phyloP scores from a whole-genome alignment of 1,140 invertebrate species.

The Conus betulinus region DNA sequence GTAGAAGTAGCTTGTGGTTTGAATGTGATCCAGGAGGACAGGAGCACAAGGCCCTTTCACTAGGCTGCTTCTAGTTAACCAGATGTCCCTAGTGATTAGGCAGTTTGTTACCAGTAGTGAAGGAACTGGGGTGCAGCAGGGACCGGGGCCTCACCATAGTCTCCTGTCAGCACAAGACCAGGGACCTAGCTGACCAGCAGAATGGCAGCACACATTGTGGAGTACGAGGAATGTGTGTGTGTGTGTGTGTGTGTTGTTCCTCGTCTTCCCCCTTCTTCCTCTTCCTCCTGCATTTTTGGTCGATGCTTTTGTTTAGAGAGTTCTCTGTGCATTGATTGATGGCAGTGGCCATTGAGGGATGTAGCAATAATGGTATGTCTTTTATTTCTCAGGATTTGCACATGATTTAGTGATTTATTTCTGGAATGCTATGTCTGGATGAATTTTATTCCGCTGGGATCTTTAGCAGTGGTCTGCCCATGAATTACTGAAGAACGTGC shows the following conservation, averaged over 20 bases:
- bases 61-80: too few relatives aligned
- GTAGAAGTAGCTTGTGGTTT: too few relatives aligned
- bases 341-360: background rate
- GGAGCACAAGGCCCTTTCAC: too few relatives aligned
- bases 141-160: background rate
- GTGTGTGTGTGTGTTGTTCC: background rate
- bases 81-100: background rate
- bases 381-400: background rate
- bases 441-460: background rate
- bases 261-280: background rate
- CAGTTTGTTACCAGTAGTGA: background rate
- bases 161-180: background rate
- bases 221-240: background rate
- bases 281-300: background rate
- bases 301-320: background rate
- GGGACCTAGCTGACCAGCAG: background rate
- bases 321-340: background rate
- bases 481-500: background rate
- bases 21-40: too few relatives aligned
- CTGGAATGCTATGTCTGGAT: background rate
- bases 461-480: background rate
- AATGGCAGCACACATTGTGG: background rate
- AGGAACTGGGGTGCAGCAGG: background rate
- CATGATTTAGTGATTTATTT: background rate
- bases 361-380: background rate